phyloP scores from a whole-genome alignment of 2,113 vertebrate species.

The Engystomops pustulosus region DNA sequence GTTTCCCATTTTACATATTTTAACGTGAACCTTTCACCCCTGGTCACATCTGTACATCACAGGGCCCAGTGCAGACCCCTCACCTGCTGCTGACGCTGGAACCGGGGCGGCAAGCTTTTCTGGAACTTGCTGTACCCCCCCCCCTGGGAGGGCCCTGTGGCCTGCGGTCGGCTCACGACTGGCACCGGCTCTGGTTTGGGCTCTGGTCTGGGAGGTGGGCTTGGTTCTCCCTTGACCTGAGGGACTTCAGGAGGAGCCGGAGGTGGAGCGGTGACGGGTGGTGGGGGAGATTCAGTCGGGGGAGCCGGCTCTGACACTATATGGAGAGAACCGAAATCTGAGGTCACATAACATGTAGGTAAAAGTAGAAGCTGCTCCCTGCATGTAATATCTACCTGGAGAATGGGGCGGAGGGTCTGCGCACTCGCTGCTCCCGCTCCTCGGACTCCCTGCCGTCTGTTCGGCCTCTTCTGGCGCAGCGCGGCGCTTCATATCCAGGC shows the following conservation, averaged over 20 bases:
- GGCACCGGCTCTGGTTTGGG: constrained; percentile 75
- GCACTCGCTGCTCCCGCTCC: neutral
- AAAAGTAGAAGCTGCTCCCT: neutral
- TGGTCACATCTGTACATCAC: no score
- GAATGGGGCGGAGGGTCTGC: neutral
- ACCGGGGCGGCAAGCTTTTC: constrained; percentile 90
- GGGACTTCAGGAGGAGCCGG: constrained; percentile 67
- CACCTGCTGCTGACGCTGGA: constrained; percentile 93
- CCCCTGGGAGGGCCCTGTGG: constrained; percentile 69
- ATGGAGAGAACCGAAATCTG: neutral
- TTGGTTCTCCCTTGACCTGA: constrained; percentile 74
- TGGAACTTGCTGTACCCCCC: constrained; percentile 91
- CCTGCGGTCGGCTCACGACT: constrained; percentile 72
- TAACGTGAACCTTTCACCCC: no score
- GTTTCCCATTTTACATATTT: no score
- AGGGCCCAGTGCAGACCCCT: no score
- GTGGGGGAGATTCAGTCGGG: constrained; percentile 5
- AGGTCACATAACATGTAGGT: neutral
- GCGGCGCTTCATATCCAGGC: constrained; percentile 85
- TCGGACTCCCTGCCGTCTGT: neutral
- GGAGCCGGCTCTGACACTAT: neutral
- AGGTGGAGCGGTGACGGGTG: constrained; percentile 64
- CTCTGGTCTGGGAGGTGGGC: constrained; percentile 67
- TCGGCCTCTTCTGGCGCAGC: constrained; percentile 20
- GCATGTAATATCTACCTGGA: constrained; percentile 34